Evolutionary conservation across 1,140 invertebrate genomes (phyloP).

Genomic region (Adelges cooleyi): DNA sequence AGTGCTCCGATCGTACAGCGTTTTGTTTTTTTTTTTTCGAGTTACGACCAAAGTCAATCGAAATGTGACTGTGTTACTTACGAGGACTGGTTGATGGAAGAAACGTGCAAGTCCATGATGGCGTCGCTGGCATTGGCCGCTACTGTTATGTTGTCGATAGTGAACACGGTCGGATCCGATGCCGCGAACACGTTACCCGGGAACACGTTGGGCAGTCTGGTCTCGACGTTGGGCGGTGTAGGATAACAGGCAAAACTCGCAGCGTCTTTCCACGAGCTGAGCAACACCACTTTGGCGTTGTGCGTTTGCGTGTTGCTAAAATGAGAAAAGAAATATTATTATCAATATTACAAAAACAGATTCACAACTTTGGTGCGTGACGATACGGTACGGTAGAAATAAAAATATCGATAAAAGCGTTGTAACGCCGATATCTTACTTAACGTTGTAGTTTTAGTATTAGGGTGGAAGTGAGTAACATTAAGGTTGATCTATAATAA

Average conservation of each 20-base stretch:
- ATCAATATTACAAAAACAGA: too few relatives aligned
- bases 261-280: slow-evolving; percentile 10
- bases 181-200: not conserved
- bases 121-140: not conserved
- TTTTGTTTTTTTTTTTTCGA: too few relatives aligned
- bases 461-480: too few relatives aligned
- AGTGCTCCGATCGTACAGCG: too few relatives aligned
- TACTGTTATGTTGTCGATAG: not conserved
- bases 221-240: slow-evolving; percentile 1
- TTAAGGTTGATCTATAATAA: too few relatives aligned
- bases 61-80: too few relatives aligned
- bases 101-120: slow-evolving; percentile 1
- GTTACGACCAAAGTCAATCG: too few relatives aligned
- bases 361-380: too few relatives aligned
- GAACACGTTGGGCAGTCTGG: not conserved
- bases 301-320: not conserved
- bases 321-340: not conserved
- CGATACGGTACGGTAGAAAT: too few relatives aligned
- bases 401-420: too few relatives aligned
- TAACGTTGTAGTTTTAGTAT: too few relatives aligned
- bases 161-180: slow-evolving; percentile 8
- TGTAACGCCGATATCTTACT: too few relatives aligned
- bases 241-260: not conserved
- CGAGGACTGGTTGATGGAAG: not conserved
- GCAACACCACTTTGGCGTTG: not conserved